Evolutionary conservation across 2,888 invertebrate species (phyloP), one percentile per base, ranked within the genome.

Genomic region (Calliphora vomitoria): DNA sequence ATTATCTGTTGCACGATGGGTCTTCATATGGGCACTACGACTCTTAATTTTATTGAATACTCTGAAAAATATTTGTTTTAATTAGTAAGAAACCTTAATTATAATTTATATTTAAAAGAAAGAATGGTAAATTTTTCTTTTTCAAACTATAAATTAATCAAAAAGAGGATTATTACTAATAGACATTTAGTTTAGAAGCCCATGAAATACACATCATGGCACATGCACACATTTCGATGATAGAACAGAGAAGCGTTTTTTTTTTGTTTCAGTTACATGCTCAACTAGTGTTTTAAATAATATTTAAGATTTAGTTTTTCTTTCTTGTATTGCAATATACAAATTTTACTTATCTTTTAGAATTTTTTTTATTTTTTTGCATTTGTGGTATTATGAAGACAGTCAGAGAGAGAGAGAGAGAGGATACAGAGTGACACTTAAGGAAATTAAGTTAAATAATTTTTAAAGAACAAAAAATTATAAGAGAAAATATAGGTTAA

Each of bases 21-120:
- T 98, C 95, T 99, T 99, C 99, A 99, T 99, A 95, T 99, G 99
- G 90, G 99, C 99, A 95, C 98, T 99, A 94, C 99, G 97, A 95
- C 99, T 99, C 95, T 99, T 98, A 93, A 99, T 98, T 96, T 99
- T 99, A 95, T 96, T 97, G 95, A 99, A 99, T 94, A 98, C 97
- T 95, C 98, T 99, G 96, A 91, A 95, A 90, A 83, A 85, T 81
- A 78, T 74, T 68, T 47, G 38, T 53, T 71, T 74, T 64, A 55
- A 6, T 78, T 13, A 31, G 11, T 13, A 76, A 15, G 20, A 50
- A 41, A 74, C 74, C 64, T 64, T 81, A 41, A 76, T 10, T 58
- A 64, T 55, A 50, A 5, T 41, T 44, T 11, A 66, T 50, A 44
- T 66, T 75, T 31, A 18, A 11, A 66, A 66, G 44, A 10, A 44